Percentiles rank a stretch among this genome's conserved stretches.
Conservation (phyloP, 2,797 vertebrate genomes). For the Typhlichthys eigenmanni region DNA sequence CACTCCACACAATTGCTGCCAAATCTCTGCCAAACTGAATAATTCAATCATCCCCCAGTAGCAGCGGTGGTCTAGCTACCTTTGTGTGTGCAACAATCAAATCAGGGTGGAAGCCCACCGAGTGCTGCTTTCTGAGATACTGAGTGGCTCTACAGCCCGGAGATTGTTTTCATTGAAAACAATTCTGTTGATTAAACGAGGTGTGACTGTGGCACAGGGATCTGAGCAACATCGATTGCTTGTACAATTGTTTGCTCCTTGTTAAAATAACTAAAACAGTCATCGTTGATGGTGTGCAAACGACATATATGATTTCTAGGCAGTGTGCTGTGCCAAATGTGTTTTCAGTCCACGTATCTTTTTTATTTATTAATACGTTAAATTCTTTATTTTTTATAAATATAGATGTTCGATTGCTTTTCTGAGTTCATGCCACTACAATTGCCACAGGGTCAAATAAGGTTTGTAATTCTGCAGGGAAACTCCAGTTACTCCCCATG, state of each 20-base stretch:
- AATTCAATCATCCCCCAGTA: conserved; percentile 81
- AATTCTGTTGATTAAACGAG: conserved; percentile 78
- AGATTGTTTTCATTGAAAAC: conserved; percentile 79
- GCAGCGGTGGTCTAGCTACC: conserved; percentile 68
- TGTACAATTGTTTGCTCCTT: conserved; percentile 75
- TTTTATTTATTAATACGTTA: conserved; percentile 2
- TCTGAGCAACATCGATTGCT: conserved; percentile 74
- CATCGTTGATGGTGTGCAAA: conserved; percentile 46
- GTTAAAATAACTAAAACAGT: conserved; percentile 74
- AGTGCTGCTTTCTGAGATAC: conserved; percentile 70
- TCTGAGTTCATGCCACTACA: conserved; percentile 42
- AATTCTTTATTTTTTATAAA: background rate
- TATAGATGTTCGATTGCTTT: conserved; percentile 47
- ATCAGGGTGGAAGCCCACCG: conserved; percentile 68
- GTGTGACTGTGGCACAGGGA: conserved; percentile 72
- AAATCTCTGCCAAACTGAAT: conserved; percentile 83
- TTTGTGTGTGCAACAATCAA: conserved; percentile 76
- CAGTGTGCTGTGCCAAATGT: background rate
- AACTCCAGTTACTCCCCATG: background rate
- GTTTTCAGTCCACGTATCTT: background rate
- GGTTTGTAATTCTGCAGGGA: conserved; percentile 47
- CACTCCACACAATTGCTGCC: conserved; percentile 78
- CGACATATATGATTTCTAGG: conserved; percentile 30
- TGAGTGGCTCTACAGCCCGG: conserved; percentile 67
- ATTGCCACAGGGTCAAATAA: conserved; percentile 53